Conservation (phyloP, 2,888 invertebrate genomes). For the Dichetophora obliterata region DNA sequence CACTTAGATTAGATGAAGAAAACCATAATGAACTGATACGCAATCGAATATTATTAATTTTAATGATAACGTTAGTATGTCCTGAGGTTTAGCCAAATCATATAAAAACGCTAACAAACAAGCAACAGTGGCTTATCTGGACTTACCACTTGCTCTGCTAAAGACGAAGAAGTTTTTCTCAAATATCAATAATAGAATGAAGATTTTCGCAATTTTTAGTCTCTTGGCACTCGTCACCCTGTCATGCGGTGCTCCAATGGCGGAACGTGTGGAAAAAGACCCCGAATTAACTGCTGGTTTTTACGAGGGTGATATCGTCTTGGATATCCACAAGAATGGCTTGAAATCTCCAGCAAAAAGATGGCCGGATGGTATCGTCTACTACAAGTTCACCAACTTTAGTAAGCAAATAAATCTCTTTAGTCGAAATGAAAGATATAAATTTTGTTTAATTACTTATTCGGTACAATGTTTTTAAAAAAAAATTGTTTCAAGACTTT, state of each 20-base stretch:
- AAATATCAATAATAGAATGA: conserved; percentile 33
- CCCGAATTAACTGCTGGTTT: conserved; percentile 83
- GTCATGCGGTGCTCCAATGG: conserved; percentile 30
- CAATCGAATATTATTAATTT: no score
- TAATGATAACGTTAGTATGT: no score
- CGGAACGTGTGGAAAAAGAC: conserved; percentile 67
- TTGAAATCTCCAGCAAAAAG: conserved; percentile 71
- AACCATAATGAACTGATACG: no score
- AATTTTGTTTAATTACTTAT: not conserved
- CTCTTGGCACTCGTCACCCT: conserved; percentile 19
- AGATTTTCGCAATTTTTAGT: not conserved
- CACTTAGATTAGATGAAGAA: no score
- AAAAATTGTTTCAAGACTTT: not conserved
- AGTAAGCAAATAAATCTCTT: not conserved
- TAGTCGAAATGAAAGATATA: not conserved
- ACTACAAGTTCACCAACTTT: conserved; percentile 73
- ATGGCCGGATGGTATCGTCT: conserved; percentile 78
- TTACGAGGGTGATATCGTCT: conserved; percentile 81
- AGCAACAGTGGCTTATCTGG: no score
- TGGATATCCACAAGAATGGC: conserved; percentile 74
- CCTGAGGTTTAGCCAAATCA: no score
- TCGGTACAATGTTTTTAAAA: no score
- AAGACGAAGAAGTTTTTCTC: no score
- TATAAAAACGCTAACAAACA: no score
- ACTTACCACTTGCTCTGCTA: no score